phyloP scores from a whole-genome alignment of 2,888 invertebrate species.

The Yponomeuta cagnagella region DNA sequence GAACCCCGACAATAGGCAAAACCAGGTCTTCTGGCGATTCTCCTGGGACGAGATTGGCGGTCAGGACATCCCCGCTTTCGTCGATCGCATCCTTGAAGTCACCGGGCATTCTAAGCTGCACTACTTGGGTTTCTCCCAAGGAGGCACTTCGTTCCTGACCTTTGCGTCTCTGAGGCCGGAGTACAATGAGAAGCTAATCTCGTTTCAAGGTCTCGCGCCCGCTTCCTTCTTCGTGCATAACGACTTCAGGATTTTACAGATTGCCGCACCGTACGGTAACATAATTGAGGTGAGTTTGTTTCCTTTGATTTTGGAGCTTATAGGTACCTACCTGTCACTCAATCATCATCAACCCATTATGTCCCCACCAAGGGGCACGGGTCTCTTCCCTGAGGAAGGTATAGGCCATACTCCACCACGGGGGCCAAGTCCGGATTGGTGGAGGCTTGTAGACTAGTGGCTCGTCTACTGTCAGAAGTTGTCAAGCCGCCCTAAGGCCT shows the following conservation, averaged over 20 bases:
- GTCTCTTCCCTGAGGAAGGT: too few species aligned
- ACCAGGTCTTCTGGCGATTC: constrained; percentile 47
- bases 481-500: too few species aligned
- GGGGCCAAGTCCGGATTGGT: too few species aligned
- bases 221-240: constrained; percentile 45
- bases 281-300: constrained; percentile 35
- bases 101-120: constrained; percentile 42
- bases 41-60: constrained; percentile 54
- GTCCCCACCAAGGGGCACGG: too few species aligned
- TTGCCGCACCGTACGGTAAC: constrained; percentile 32
- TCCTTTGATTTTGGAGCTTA: too few species aligned
- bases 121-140: constrained; percentile 59
- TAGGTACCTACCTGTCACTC: too few species aligned
- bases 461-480: too few species aligned
- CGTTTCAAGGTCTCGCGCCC: constrained; percentile 58
- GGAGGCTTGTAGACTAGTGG: too few species aligned
- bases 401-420: too few species aligned
- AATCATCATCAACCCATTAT: too few species aligned
- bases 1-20: constrained; percentile 32
- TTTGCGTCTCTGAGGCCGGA: constrained; percentile 49
- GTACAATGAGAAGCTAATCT: constrained; percentile 45
- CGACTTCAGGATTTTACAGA: constrained; percentile 27
- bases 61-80: constrained; percentile 40
- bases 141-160: constrained; percentile 51
- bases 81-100: constrained; percentile 36